These are phyloP conservation scores for Mycetomoellerius zeteki DNA, from an alignment of 1,140 invertebrate genomes.

Conservation along the genomic window DNA sequence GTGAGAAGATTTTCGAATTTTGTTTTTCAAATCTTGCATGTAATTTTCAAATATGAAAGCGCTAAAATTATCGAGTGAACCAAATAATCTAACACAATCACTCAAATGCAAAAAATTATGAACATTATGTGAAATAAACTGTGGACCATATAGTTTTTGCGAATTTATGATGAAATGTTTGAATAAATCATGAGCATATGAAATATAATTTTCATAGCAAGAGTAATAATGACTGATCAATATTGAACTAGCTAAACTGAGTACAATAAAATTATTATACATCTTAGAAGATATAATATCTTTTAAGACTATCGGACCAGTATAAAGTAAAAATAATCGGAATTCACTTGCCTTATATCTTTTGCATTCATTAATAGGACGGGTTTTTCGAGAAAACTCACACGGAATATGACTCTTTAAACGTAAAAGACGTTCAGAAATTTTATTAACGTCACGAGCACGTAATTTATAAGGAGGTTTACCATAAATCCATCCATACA, in stretches of 20 bases:
- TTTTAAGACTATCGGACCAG: too few relatives aligned
- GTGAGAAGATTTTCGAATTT: not conserved
- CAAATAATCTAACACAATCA: constrained; percentile 15
- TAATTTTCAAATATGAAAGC: constrained; percentile 18
- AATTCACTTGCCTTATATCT: too few relatives aligned
- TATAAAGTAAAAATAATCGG: too few relatives aligned
- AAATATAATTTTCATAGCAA: constrained; percentile 4
- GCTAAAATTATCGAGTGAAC: constrained; percentile 15
- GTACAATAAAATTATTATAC: constrained; percentile 14
- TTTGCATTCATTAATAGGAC: too few relatives aligned
- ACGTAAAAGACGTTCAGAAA: too few relatives aligned
- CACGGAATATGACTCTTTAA: too few relatives aligned
- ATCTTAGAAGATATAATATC: not conserved
- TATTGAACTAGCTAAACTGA: not conserved
- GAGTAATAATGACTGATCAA: constrained; percentile 6
- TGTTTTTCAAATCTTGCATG: constrained; percentile 11
- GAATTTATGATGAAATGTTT: constrained; percentile 7
- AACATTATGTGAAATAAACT: not conserved
- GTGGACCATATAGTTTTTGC: constrained; percentile 4
- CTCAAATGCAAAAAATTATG: not conserved
- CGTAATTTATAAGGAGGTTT: too few relatives aligned
- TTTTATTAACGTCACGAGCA: too few relatives aligned
- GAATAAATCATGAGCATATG: not conserved
- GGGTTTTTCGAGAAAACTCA: too few relatives aligned
- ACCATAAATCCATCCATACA: too few relatives aligned